Percentiles rank a stretch among this genome's conserved stretches.
Evolutionary conservation across 2,113 vertebrate species (phyloP).

Genomic region (Oncorhynchus tshawytscha): DNA sequence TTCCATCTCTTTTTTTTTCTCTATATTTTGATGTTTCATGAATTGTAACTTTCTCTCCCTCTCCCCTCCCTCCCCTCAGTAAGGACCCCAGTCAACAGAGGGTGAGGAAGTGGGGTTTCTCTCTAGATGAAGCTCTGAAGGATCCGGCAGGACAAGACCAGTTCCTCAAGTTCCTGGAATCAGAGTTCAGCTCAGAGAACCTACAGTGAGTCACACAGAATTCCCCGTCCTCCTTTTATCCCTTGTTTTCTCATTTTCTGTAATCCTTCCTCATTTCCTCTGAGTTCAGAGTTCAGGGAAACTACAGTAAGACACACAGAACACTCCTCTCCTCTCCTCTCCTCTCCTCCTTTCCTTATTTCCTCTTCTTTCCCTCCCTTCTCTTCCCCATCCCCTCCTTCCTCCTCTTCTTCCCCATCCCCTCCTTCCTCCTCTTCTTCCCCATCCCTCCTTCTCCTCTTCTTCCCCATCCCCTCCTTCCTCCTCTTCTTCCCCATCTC

Average conservation of each 20-base stretch:
- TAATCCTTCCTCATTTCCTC: neutral
- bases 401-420: neutral
- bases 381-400: too few species aligned
- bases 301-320: constrained; percentile 79
- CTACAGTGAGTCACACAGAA: constrained; percentile 78
- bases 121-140: constrained; percentile 92
- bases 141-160: constrained; percentile 92
- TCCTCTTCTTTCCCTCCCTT: neutral
- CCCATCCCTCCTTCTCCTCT: neutral
- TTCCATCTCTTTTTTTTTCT: neutral
- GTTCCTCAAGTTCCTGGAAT: constrained; percentile 97
- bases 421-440: neutral
- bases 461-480: too few species aligned
- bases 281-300: constrained; percentile 99
- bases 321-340: neutral
- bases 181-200: constrained; percentile 98
- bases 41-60: too few species aligned
- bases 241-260: neutral
- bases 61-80: constrained; percentile 67
- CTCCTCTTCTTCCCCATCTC: neutral
- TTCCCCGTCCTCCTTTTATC: neutral
- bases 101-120: constrained; percentile 97
- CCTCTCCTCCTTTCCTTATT: neutral
- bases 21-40: neutral
- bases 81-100: constrained; percentile 95